These are phyloP conservation scores for Fissipunctia ypsillon DNA, from an alignment of 2,888 invertebrate genomes.

Conservation along the genomic window DNA sequence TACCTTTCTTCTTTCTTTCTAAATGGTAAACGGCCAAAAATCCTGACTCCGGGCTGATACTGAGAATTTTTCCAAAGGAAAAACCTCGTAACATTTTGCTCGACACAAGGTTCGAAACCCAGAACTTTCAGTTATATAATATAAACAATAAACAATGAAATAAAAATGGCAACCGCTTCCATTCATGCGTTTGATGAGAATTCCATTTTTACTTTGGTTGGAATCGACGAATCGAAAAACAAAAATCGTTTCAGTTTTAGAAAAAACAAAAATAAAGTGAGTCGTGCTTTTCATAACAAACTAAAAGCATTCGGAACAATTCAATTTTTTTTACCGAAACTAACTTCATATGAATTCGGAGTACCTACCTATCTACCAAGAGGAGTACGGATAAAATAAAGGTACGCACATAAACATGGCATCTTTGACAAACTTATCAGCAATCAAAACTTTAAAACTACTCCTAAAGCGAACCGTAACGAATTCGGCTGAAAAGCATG, in stretches of 20 bases:
- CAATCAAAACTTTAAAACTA: slow-evolving; percentile 3
- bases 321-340: background rate
- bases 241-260: background rate
- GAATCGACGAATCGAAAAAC: background rate
- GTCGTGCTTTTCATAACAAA: background rate
- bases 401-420: background rate
- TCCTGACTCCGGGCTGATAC: no score
- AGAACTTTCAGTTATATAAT: no score
- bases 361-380: background rate
- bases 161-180: no score
- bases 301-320: background rate
- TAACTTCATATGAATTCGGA: background rate
- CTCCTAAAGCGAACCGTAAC: background rate
- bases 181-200: background rate
- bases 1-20: no score
- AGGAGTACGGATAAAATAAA: background rate
- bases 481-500: slow-evolving; percentile 5
- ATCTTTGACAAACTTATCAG: background rate
- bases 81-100: no score
- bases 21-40: no score
- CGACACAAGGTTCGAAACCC: no score
- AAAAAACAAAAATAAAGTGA: background rate
- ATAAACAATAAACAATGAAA: no score
- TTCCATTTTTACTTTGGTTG: background rate
- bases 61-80: no score